Evolutionary conservation across 23 tunicate genomes (phyloP).

Genomic region (Ciona savignyi): DNA sequence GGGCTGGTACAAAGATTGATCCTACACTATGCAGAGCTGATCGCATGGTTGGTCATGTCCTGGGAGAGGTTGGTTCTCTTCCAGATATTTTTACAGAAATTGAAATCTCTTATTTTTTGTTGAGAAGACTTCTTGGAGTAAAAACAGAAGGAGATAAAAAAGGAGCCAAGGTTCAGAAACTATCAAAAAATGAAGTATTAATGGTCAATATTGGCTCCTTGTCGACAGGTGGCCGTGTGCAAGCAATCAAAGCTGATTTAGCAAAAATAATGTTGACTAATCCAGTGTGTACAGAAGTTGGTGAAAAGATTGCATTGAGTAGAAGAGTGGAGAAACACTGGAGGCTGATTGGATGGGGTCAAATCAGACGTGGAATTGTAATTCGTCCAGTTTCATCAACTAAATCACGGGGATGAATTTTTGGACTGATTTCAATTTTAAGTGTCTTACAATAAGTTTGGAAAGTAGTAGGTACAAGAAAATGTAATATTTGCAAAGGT

Average conservation of each 20-base stretch:
- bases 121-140: slow-evolving; percentile 86
- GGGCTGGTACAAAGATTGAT: slow-evolving; percentile 96
- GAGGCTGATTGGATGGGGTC: slow-evolving; percentile 98
- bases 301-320: slow-evolving; percentile 95
- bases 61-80: slow-evolving; percentile 83
- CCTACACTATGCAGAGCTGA: slow-evolving; percentile 93
- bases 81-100: slow-evolving; percentile 95
- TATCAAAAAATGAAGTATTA: slow-evolving; percentile 80
- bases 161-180: slow-evolving; percentile 96
- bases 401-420: neutral
- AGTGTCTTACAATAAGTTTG: too few species aligned
- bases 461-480: too few species aligned
- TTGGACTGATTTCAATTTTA: neutral
- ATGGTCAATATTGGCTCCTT: slow-evolving; percentile 99
- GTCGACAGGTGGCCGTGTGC: slow-evolving; percentile 88
- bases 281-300: slow-evolving; percentile 98
- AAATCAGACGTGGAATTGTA: slow-evolving; percentile 67
- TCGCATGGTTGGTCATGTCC: slow-evolving; percentile 97
- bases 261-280: slow-evolving; percentile 77
- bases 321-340: slow-evolving; percentile 95
- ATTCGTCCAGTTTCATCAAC: slow-evolving; percentile 32
- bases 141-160: slow-evolving; percentile 95
- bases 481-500: too few species aligned
- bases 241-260: slow-evolving; percentile 88
- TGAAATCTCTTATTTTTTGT: slow-evolving; percentile 86